These are phyloP conservation scores for Thamnophis elegans DNA, from an alignment of 2,797 vertebrate genomes.

Conservation along the genomic window DNA sequence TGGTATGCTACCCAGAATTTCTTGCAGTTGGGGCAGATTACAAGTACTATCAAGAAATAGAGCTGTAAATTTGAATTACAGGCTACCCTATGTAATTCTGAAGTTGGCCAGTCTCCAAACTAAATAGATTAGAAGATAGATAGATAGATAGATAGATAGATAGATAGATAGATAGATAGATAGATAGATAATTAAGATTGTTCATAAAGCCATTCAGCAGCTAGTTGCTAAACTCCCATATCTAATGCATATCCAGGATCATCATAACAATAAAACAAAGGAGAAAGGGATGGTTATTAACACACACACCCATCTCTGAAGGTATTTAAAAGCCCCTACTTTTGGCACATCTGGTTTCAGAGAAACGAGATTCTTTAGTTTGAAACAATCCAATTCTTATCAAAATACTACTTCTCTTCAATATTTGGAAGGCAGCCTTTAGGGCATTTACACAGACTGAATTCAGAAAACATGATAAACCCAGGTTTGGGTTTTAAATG, in stretches of 20 bases:
- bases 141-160: too few species aligned
- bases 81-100: not conserved
- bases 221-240: not conserved
- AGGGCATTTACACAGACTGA: not conserved
- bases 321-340: not conserved
- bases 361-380: not conserved
- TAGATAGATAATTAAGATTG: too few species aligned
- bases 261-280: not conserved
- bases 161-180: too few species aligned
- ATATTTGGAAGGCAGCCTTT: not conserved
- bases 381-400: not conserved
- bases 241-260: not conserved
- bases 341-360: not conserved
- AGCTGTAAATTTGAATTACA: not conserved
- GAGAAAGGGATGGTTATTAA: not conserved
- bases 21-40: not conserved
- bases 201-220: not conserved
- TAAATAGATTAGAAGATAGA: not conserved
- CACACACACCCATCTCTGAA: not conserved
- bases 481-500: not conserved
- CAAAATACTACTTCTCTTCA: not conserved
- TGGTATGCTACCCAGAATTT: not conserved
- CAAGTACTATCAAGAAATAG: not conserved
- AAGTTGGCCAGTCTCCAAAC: not conserved
- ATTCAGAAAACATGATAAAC: not conserved